Percentiles rank a stretch among this genome's conserved stretches.
These are phyloP conservation scores for Papilio protenor DNA, from an alignment of 2,888 invertebrate genomes.

Conservation along the genomic window DNA sequence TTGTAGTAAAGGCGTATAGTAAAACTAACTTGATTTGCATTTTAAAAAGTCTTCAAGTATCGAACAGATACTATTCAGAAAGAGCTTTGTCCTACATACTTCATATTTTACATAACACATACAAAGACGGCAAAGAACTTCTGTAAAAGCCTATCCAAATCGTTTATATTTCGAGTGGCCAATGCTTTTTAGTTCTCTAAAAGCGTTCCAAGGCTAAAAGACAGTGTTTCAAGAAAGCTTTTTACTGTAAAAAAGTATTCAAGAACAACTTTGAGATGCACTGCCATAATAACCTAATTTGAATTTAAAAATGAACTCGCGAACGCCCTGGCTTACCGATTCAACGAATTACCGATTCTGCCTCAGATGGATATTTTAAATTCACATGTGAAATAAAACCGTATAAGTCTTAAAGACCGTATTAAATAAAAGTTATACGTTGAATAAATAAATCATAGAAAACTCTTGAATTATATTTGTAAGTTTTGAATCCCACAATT, in stretches of 20 bases:
- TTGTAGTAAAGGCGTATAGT: too few relatives aligned
- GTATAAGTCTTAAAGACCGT: conserved; percentile 24
- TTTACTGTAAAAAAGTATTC: conserved; percentile 16
- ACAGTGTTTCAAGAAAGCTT: conserved; percentile 37
- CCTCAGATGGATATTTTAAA: conserved; percentile 25
- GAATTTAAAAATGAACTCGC: conserved; percentile 47
- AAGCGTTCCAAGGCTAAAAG: conserved; percentile 41
- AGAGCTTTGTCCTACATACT: background rate
- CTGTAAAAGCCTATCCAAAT: conserved; percentile 1
- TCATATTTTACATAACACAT: background rate
- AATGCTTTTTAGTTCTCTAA: conserved; percentile 41
- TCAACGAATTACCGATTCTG: conserved; percentile 35
- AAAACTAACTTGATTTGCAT: background rate
- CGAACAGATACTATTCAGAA: background rate
- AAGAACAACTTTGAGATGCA: conserved; percentile 37
- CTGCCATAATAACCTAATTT: conserved; percentile 45
- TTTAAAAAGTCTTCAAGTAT: background rate
- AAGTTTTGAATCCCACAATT: too few relatives aligned
- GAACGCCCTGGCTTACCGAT: conserved; percentile 35
- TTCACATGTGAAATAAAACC: conserved; percentile 22
- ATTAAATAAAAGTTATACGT: background rate
- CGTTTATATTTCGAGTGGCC: conserved; percentile 34
- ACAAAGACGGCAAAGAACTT: background rate
- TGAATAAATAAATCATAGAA: background rate
- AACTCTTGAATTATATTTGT: background rate